A percentile compares a stretch with the other conserved stretches of the same genome.
These are phyloP conservation scores for Schizaphis graminum DNA, from an alignment of 2,888 invertebrate species.

Conservation along the genomic window DNA sequence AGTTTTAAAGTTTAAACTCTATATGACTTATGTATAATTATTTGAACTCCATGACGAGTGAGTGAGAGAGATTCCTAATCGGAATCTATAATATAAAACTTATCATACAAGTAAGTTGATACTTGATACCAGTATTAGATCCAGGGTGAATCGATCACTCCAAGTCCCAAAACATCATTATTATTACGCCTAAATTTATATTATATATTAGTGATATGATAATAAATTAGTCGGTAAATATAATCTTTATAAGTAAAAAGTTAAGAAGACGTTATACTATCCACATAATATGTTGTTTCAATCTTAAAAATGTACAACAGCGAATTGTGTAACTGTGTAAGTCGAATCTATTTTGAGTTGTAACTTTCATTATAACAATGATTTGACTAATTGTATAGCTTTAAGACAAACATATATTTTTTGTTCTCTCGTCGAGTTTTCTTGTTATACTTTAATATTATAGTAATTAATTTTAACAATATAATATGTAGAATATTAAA, in stretches of 20 bases:
- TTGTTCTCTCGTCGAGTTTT: background rate
- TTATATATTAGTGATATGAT: background rate
- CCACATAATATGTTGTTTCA: background rate
- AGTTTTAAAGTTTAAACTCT: background rate
- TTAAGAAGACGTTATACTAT: background rate
- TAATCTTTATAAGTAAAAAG: background rate
- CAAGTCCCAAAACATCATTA: background rate
- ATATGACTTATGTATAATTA: background rate
- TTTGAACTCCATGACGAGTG: background rate
- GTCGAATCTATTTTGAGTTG: background rate
- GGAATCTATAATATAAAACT: background rate
- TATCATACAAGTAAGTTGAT: background rate
- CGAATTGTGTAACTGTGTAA: background rate
- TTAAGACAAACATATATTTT: background rate
- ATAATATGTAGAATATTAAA: too few species aligned
- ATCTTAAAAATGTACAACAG: background rate
- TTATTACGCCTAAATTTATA: background rate
- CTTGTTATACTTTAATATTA: too few species aligned
- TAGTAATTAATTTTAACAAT: too few species aligned
- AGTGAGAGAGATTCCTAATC: background rate
- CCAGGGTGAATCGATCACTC: background rate
- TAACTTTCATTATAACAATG: background rate
- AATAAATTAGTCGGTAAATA: background rate
- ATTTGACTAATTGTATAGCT: background rate
- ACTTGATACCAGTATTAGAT: background rate